Base-by-base conservation (phyloP, 2,888 invertebrate genomes). In the Petrolisthes cinctipes region DNA sequence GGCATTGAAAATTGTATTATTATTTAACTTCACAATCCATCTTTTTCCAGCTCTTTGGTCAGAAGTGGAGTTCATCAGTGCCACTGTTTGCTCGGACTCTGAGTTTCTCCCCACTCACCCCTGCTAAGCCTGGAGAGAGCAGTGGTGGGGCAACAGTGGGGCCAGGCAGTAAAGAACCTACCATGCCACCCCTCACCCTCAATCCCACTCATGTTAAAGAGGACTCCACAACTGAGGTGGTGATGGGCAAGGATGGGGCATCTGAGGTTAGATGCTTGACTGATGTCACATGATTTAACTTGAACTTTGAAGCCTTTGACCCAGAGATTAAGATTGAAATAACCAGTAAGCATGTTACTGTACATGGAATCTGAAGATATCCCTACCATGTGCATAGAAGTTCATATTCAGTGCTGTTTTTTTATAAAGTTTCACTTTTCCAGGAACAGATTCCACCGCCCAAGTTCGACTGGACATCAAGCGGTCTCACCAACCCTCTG, bases 51-150 rank as follows among this genome's bases (percentile, higher is more conserved):
- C 84, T 90, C 51, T 90, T 88, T 83, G 87, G 86, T 14, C 89
- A 89, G 84, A 90, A 89, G 73, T 90, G 89, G 90, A 90, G 89
- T 68, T 90, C 90, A 5, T 89, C 89, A 5, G 89, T 90, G 54
- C 90, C 90, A 17, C 66, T 90, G 7, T 90, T 90, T 86, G 90
- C 90, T 61, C 90, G 86, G 79, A 88, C 89, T n/a, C 86, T 90
- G 20, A 89, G 89, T 85, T 90, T 90, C 79, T 90, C 89, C 51
- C 90, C 90, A 7, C 78, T 90, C 20, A 90, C 90, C 17, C 90
- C 90, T 5, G 88, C 88, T 54, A 90, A 90, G 61, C 82, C 90
- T 23, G 75, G 84, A 17, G 86, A 88, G 80, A 66, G 84, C 6
- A 54, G 61, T 61, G 76, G 73, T 7, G 75, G 76, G 23, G 80